Percentiles rank a stretch among this genome's conserved stretches.
Conservation (phyloP, 2,797 vertebrate species). For the Esox lucius region DNA sequence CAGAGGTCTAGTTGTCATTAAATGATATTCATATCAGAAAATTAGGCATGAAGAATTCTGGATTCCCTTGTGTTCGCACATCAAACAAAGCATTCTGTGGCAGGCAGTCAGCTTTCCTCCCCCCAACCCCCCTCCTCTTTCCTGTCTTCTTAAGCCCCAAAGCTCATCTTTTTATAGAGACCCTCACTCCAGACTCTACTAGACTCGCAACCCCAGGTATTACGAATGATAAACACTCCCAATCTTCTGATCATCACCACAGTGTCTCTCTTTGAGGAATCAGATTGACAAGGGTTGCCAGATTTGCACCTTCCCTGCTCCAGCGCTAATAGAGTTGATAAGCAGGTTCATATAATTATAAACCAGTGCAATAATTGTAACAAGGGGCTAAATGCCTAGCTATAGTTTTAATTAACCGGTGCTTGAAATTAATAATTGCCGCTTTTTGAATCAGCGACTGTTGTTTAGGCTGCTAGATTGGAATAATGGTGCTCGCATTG, state of each 20-base stretch:
- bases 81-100: constrained; percentile 14
- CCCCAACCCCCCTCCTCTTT: neutral
- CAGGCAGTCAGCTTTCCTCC: constrained; percentile 1
- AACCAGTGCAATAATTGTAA: constrained; percentile 82
- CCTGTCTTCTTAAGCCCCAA: neutral
- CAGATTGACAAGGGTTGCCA: constrained; percentile 23
- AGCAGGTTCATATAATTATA: constrained; percentile 85
- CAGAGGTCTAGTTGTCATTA: constrained; percentile 15
- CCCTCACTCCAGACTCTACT: constrained; percentile 20
- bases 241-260: constrained; percentile 33
- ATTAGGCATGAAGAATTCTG: constrained; percentile 3
- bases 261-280: constrained; percentile 28
- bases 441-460: constrained; percentile 77
- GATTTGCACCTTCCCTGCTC: constrained; percentile 59
- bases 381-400: constrained; percentile 85
- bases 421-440: constrained; percentile 88
- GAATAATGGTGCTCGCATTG: constrained; percentile 72
- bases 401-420: constrained; percentile 86
- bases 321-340: constrained; percentile 81
- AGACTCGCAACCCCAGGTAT: constrained; percentile 14
- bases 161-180: constrained; percentile 17
- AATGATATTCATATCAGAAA: constrained; percentile 7
- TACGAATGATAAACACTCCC: constrained; percentile 7
- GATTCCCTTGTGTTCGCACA: constrained; percentile 10
- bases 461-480: constrained; percentile 71